phyloP scores from a whole-genome alignment of 2,113 vertebrate genomes.

The Capricornis sumatraensis region DNA sequence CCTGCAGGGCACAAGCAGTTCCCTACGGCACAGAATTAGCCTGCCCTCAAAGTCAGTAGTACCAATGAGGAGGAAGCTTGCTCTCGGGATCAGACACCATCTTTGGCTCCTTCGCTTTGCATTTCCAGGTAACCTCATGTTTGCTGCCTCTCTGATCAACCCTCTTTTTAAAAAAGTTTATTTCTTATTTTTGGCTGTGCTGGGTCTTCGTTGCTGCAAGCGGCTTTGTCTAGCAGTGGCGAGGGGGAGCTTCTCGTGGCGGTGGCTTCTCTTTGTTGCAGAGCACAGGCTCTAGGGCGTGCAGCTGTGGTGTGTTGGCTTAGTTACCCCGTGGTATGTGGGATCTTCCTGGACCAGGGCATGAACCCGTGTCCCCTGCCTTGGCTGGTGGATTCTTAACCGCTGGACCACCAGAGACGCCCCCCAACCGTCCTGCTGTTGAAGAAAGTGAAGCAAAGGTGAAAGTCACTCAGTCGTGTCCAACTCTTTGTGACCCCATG shows the following conservation, averaged over 20 bases:
- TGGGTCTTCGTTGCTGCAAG: neutral
- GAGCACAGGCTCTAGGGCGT: neutral
- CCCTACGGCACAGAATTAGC: neutral
- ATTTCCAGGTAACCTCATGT: neutral
- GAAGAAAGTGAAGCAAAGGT: neutral
- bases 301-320: neutral
- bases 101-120: neutral
- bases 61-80: neutral
- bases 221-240: neutral
- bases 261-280: neutral
- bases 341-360: neutral
- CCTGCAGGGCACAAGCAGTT: neutral
- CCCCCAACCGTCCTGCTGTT: neutral
- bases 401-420: neutral
- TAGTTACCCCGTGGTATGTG: neutral
- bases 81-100: neutral
- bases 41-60: neutral
- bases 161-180: neutral
- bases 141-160: neutral
- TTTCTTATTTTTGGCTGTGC: neutral
- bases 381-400: neutral
- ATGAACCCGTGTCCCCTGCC: neutral
- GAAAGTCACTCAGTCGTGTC: neutral
- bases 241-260: neutral
- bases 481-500: neutral